phyloP scores from a whole-genome alignment of 2,113 vertebrate genomes.

The Silurus meridionalis region DNA sequence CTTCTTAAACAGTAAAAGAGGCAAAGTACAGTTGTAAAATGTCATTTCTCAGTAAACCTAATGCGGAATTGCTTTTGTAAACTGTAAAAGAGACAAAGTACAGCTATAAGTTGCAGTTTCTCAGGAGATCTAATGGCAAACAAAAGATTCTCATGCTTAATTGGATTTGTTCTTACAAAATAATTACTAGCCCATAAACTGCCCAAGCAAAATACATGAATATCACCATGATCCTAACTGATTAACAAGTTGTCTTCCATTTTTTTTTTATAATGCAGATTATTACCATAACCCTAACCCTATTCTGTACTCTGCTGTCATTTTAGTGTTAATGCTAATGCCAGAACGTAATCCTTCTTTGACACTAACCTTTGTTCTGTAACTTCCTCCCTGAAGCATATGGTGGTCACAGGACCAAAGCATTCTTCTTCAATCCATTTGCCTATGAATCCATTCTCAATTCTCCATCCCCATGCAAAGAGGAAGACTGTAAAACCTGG shows the following conservation, averaged over 20 bases:
- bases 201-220: neutral
- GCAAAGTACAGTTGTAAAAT: constrained; percentile 2
- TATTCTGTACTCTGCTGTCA: neutral
- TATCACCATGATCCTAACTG: neutral
- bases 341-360: neutral
- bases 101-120: neutral
- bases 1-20: neutral
- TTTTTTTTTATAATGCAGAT: neutral
- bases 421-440: neutral
- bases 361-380: constrained; percentile 1
- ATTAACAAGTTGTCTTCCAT: neutral
- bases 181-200: neutral
- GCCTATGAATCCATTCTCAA: neutral
- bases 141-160: neutral
- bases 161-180: neutral
- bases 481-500: constrained; percentile 21
- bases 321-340: neutral
- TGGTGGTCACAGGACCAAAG: neutral
- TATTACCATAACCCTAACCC: neutral
- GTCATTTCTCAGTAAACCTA: neutral
- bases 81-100: neutral
- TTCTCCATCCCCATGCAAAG: neutral
- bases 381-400: neutral
- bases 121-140: neutral
- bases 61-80: neutral